Conservation (phyloP, 2,113 vertebrate species). For the Acanthochromis polyacanthus region DNA sequence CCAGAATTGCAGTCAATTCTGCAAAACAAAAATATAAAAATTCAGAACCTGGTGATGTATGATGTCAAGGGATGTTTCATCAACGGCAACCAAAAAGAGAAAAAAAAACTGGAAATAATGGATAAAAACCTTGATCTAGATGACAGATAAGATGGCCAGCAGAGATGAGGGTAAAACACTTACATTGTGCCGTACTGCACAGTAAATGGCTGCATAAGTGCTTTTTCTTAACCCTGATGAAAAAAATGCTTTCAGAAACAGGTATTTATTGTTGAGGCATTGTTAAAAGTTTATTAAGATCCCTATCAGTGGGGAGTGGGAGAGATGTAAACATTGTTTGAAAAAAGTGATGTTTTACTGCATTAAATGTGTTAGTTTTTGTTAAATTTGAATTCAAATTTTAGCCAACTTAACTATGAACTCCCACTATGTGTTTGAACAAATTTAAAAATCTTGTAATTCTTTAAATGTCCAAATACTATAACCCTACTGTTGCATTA, state of each 20-base stretch:
- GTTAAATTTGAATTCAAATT: no score
- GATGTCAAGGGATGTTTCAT: conserved; percentile 42
- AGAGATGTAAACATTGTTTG: conserved; percentile 13
- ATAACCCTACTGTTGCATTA: no score
- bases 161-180: conserved; percentile 67
- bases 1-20: no score
- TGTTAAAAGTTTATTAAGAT: conserved; percentile 62
- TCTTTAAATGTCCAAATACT: no score
- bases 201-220: conserved; percentile 82
- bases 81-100: conserved; percentile 32
- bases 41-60: conserved; percentile 67
- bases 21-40: conserved; percentile 32
- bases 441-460: no score
- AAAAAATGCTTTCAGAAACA: conserved; percentile 36
- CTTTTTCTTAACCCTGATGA: conserved; percentile 66
- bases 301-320: conserved; percentile 42
- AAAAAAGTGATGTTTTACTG: not conserved
- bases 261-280: conserved; percentile 74
- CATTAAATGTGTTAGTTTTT: no score
- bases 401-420: no score
- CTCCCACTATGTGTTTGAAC: no score
- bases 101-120: not conserved
- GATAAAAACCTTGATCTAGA: conserved; percentile 29
- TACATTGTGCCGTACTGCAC: conserved; percentile 82
- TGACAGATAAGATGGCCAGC: conserved; percentile 53